Conservation (phyloP, 2,113 vertebrate genomes). For the Nesospiza acunhae region DNA sequence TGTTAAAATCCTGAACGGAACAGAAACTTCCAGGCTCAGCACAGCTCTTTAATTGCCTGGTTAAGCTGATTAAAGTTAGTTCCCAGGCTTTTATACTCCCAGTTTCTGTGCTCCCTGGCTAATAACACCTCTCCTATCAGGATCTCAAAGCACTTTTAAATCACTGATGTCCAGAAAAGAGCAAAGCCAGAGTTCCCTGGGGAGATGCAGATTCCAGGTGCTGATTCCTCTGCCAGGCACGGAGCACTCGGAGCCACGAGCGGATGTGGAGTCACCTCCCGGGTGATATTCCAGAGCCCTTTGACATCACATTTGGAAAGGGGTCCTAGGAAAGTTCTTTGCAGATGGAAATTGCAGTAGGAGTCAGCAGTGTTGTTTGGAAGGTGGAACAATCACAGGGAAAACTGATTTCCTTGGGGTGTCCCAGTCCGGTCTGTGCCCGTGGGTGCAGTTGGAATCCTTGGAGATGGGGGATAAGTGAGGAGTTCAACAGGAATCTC, state of each 20-base stretch:
- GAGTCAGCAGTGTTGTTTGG: neutral
- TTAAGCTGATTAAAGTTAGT: neutral
- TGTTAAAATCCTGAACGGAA: neutral
- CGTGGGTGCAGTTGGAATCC: neutral
- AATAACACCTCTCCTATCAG: neutral
- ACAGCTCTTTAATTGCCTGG: neutral
- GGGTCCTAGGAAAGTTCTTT: constrained; percentile 51
- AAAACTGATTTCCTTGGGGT: neutral
- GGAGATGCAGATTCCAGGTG: neutral
- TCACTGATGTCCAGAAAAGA: neutral
- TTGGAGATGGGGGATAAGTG: neutral
- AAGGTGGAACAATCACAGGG: neutral
- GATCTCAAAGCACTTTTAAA: neutral
- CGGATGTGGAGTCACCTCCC: neutral
- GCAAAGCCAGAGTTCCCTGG: neutral
- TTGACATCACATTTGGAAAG: constrained; percentile 60
- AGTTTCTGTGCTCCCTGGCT: neutral
- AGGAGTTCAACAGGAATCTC: neutral
- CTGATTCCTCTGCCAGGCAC: neutral
- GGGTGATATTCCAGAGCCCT: constrained; percentile 34
- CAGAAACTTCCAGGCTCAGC: constrained; percentile 12
- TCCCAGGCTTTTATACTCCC: neutral
- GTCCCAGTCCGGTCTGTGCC: neutral
- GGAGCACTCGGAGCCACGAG: neutral
- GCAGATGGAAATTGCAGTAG: constrained; percentile 39